Base-by-base conservation (phyloP, 2,888 invertebrate genomes). In the Uropetala carovei region DNA sequence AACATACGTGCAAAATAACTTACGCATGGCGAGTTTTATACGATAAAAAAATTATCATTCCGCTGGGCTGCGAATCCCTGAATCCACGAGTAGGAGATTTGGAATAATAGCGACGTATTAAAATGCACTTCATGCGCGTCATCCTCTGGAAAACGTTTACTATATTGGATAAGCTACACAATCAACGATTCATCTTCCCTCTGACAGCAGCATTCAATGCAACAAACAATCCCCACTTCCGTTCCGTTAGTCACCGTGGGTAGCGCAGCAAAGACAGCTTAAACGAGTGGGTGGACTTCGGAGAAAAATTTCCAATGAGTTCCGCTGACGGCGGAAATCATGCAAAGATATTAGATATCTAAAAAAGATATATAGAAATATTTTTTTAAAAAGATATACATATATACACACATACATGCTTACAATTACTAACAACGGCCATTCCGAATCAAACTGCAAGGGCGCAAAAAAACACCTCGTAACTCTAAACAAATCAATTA, bases 211-310 rank as follows among this genome's bases (percentile, higher is more conserved):
- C 64, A 64, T 64, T 64, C 13, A 86, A 8, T 13, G 2, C 27
- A 58, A 59, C 59, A 86, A 60, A 64, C 30, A 86, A 60, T 60
- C 8, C 30, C 86, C 30, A 86, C 86, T 60, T 86, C 86, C 86
- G 60, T 22, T 11, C 59, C 2, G 30, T 30, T 60, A 18, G 30
- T 59, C 30, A 60, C 59, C 60, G 13, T 9, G 9, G 86, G 27
- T 18, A 86, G 16, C 30, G 57, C 60, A 14, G 86, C 30, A 27
- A 60, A 86, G 30, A 60, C 59, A 22, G 16, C 60, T 57, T 64
- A 64, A 60, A 30, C 13, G 18, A 60, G 43, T 30, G 86, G 86
- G 86, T 30, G 86, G 30, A 14, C 22, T 60, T 27, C 0, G 16
- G 59, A 10, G 30, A 60, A n/a, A n/a, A n/a, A 85, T 86, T 60